Conservation (phyloP, 1,140 invertebrate species). For the Dinothrombium tinctorium region DNA sequence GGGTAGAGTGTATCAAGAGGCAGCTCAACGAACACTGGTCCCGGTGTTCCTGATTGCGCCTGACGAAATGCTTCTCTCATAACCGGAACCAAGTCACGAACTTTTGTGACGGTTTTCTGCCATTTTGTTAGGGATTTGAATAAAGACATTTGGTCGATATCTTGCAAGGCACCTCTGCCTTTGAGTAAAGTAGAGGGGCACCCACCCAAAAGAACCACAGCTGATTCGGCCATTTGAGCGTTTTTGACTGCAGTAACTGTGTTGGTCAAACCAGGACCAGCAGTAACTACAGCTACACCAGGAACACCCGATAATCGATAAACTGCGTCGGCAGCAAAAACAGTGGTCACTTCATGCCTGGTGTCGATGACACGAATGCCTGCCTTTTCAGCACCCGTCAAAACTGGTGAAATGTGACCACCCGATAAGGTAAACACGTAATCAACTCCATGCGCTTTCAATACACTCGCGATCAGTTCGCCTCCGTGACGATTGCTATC, state of each 20-base stretch:
- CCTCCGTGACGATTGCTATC: constrained; percentile 30
- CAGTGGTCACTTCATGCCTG: constrained; percentile 36
- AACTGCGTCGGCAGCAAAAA: constrained; percentile 41
- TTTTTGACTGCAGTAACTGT: constrained; percentile 41
- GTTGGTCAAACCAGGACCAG: constrained; percentile 38
- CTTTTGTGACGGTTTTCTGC: constrained; percentile 22
- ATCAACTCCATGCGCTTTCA: constrained; percentile 32
- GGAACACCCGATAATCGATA: constrained; percentile 33
- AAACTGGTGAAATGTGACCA: constrained; percentile 39
- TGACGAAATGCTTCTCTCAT: constrained; percentile 29
- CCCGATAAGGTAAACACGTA: constrained; percentile 36
- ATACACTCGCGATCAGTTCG: constrained; percentile 33
- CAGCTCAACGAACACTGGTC: constrained; percentile 39
- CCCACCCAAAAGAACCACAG: constrained; percentile 32
- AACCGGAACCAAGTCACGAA: constrained; percentile 33
- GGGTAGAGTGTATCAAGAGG: constrained; percentile 40
- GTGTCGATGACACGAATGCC: constrained; percentile 36
- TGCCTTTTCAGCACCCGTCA: constrained; percentile 32
- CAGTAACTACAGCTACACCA: constrained; percentile 39
- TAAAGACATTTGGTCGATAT: constrained; percentile 38
- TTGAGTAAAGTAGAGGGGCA: constrained; percentile 29
- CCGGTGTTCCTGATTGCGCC: constrained; percentile 35
- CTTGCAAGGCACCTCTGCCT: constrained; percentile 35
- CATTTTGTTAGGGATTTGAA: constrained; percentile 38
- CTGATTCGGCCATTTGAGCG: constrained; percentile 43